A percentile compares a stretch with the other conserved stretches of the same genome.
Conservation (phyloP, 2,888 invertebrate species). For the Electrophaes corylata region DNA sequence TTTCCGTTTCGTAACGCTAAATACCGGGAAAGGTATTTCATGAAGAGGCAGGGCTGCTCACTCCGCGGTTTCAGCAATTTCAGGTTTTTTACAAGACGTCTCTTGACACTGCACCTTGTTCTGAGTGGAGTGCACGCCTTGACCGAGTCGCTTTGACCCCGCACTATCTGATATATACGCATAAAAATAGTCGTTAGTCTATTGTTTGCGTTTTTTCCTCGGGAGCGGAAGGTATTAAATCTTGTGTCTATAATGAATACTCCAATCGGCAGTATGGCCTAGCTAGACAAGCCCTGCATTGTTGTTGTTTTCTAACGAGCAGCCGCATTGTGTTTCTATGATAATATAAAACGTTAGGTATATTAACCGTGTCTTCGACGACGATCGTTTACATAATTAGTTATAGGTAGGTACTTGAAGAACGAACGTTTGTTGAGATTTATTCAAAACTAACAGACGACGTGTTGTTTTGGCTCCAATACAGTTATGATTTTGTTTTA, state of each 20-base stretch:
- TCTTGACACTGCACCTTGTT: neutral
- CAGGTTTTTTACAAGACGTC: neutral
- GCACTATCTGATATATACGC: slow-evolving; percentile 52
- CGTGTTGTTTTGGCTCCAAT: slow-evolving; percentile 18
- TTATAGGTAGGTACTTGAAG: no score
- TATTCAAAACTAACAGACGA: slow-evolving; percentile 7
- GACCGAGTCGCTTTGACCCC: slow-evolving; percentile 57
- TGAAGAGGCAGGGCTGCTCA: neutral
- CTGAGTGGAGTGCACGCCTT: slow-evolving; percentile 48
- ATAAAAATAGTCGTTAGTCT: slow-evolving; percentile 52
- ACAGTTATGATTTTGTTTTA: slow-evolving; percentile 6
- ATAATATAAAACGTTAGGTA: slow-evolving; percentile 25
- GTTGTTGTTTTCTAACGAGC: slow-evolving; percentile 57
- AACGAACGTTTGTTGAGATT: slow-evolving; percentile 18
- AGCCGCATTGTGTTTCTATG: slow-evolving; percentile 49
- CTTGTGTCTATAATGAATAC: slow-evolving; percentile 56
- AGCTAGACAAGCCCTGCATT: slow-evolving; percentile 53
- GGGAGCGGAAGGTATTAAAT: slow-evolving; percentile 61
- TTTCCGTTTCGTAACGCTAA: slow-evolving; percentile 46
- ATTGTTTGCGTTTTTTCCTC: slow-evolving; percentile 59
- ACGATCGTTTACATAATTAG: slow-evolving; percentile 25
- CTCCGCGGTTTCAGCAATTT: slow-evolving; percentile 9
- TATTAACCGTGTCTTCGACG: slow-evolving; percentile 21
- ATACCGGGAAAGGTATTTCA: slow-evolving; percentile 46
- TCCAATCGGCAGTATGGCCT: slow-evolving; percentile 41